Base-by-base conservation (phyloP, 2,797 vertebrate species). In the Pseudochaenichthys georgianus region DNA sequence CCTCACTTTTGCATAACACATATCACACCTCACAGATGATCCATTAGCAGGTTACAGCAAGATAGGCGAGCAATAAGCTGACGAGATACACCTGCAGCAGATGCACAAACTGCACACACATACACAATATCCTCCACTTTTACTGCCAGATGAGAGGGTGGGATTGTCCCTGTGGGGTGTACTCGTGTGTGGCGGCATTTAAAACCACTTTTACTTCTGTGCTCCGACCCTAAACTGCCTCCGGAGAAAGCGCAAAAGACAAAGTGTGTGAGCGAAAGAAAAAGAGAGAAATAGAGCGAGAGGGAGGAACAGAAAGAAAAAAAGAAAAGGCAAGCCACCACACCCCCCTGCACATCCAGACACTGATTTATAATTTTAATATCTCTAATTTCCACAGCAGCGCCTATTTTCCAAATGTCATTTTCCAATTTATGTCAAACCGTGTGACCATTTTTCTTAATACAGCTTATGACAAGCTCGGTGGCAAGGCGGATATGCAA, bases 361-460 rank as follows among this genome's bases (percentile, higher is more conserved):
- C 95, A 95, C 95, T 97, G 96, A 96, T 96, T 96, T 96, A 97
- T 96, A 95, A 97, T 96, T 97, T 96, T 97, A 96, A 97, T 96
- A 97, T 96, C 95, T 95, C 93, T 97, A 96, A 97, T 96, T 96
- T 97, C 94, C 95, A 96, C 93, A 90, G 93, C 93, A 90, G 93
- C 84, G 80, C 89, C 94, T 93, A 92, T 95, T 95, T 95, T 96
- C 95, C 93, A 95, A 96, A 96, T 95, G 95, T 95, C 95, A 96
- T 96, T 96, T 97, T 96, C 95, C 95, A 97, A 97, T 96, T 96
- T 96, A 95, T 95, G 96, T 97, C 96, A 96, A 96, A 95, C 92
- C 75, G 91, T 86, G 94, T 94, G 93, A 95, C 95, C 92, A 96
- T 97, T 96, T 96, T 95, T 97, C 96, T 96, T 96, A 96, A 97